phyloP scores from a whole-genome alignment of 1,140 invertebrate genomes.

The Neodiprion lecontei region DNA sequence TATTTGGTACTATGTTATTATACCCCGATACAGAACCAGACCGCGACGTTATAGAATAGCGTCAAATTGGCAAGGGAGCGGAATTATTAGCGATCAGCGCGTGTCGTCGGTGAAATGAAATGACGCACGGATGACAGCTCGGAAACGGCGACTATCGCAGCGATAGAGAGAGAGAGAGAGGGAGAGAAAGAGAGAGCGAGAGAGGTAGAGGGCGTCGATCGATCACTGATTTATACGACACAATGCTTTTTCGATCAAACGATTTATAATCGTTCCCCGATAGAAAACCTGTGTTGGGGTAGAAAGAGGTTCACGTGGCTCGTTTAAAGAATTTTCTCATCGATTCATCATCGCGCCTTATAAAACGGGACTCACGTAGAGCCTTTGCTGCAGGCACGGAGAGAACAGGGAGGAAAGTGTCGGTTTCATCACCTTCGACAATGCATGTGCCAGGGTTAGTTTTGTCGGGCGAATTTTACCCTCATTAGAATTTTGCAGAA shows the following conservation, averaged over 20 bases:
- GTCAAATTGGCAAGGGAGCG: neutral
- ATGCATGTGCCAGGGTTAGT: too few species aligned
- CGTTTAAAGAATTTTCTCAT: conserved; percentile 9
- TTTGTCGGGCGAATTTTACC: too few species aligned
- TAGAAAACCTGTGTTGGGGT: neutral
- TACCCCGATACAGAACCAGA: too few species aligned
- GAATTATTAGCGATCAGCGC: neutral
- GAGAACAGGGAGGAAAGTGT: too few species aligned
- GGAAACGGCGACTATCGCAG: neutral
- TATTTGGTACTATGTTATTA: too few species aligned
- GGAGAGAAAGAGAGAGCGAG: too few species aligned
- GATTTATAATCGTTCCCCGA: conserved; percentile 1
- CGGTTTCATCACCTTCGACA: too few species aligned
- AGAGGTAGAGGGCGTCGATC: neutral
- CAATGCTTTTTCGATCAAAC: conserved; percentile 10
- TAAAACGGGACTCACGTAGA: too few species aligned
- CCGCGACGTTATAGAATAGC: too few species aligned
- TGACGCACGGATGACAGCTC: neutral
- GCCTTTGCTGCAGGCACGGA: too few species aligned
- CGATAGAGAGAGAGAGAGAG: too few species aligned
- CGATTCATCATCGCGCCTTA: conserved; percentile 9
- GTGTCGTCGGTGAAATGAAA: neutral
- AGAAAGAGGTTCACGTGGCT: conserved; percentile 9
- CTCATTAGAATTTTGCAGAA: too few species aligned
- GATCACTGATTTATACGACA: conserved; percentile 10